phyloP scores from a whole-genome alignment of 2,113 vertebrate genomes.

The Sarotherodon lohbergeri region DNA sequence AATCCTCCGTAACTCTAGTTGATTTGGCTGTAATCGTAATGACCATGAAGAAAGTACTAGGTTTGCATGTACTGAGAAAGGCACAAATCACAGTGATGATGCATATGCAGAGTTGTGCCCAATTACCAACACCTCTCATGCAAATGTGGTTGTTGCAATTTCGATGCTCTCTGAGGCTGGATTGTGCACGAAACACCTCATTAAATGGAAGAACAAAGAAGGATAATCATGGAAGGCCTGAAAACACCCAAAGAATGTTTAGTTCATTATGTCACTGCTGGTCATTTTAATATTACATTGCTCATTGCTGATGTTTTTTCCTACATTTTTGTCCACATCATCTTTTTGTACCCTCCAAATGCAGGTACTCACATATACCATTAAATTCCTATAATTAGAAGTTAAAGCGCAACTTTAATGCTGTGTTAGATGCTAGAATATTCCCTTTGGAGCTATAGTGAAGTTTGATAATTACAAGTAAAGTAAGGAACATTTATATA shows the following conservation, averaged over 20 bases:
- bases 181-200: neutral
- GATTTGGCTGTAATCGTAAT: neutral
- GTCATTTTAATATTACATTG: neutral
- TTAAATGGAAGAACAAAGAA: slow-evolving; percentile 7
- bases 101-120: neutral
- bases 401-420: neutral
- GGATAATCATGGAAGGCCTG: neutral
- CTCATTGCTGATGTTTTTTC: neutral
- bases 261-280: neutral
- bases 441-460: neutral
- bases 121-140: neutral
- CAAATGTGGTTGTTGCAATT: neutral
- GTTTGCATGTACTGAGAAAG: neutral
- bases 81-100: neutral
- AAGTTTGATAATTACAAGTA: neutral
- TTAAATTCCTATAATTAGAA: neutral
- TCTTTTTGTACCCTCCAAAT: neutral
- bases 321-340: neutral
- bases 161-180: neutral
- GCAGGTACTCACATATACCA: neutral
- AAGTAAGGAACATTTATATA: neutral
- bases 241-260: neutral
- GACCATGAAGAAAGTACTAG: neutral
- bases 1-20: neutral
- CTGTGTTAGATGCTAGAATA: neutral